A percentile compares a stretch with the other conserved stretches of the same genome.
Evolutionary conservation across 1,140 invertebrate genomes (phyloP).

Genomic region (Coptotermes formosanus): DNA sequence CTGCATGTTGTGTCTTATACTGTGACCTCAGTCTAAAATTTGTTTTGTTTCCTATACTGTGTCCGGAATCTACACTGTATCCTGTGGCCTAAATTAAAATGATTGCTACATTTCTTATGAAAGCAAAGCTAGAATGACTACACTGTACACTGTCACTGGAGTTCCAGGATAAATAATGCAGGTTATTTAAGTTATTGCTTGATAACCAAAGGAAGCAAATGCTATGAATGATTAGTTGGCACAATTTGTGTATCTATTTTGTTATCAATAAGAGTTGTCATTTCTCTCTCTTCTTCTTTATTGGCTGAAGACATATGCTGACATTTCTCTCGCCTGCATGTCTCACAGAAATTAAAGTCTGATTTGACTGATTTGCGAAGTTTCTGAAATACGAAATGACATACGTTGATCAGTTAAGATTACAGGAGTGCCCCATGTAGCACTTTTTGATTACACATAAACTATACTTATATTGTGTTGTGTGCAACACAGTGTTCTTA

Average conservation of each 20-base stretch:
- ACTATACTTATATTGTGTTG: too few relatives aligned
- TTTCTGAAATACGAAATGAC: background rate
- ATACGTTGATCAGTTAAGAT: background rate
- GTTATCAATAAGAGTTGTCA: background rate
- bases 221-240: slow-evolving; percentile 5
- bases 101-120: background rate
- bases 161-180: background rate
- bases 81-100: background rate
- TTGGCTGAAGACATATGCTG: background rate
- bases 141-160: background rate
- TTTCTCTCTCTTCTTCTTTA: background rate
- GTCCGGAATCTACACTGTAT: background rate
- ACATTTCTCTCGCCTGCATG: background rate
- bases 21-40: background rate
- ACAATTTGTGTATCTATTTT: background rate
- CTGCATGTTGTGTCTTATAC: background rate
- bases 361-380: slow-evolving; percentile 1
- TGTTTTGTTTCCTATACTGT: background rate
- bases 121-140: background rate
- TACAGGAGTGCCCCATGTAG: too few relatives aligned
- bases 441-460: too few relatives aligned
- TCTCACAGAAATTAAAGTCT: background rate
- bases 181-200: background rate
- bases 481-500: too few relatives aligned
- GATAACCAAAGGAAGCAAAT: background rate